These are phyloP conservation scores for Aspidiotus destructor DNA, from an alignment of 2,888 invertebrate species.

Conservation along the genomic window DNA sequence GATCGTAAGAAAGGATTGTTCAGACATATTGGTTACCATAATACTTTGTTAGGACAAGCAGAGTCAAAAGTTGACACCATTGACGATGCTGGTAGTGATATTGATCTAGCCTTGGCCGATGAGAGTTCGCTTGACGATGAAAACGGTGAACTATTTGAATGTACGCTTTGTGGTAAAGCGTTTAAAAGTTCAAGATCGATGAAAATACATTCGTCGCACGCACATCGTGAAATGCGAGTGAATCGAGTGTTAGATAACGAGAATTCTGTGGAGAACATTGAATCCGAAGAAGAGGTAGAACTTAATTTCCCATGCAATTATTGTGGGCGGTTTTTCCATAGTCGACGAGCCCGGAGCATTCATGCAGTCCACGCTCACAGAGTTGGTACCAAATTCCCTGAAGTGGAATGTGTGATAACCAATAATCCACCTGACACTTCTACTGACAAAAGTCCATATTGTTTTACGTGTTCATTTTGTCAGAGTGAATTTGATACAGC, in stretches of 20 bases:
- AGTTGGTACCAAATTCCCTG: background rate
- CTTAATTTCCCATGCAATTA: background rate
- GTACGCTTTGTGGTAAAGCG: background rate
- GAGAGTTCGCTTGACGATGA: background rate
- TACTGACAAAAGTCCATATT: no score
- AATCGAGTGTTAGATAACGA: no score
- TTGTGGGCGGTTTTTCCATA: background rate
- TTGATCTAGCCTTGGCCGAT: background rate
- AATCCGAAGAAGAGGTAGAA: no score
- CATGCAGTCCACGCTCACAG: background rate
- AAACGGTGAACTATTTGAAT: background rate
- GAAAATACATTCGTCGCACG: background rate
- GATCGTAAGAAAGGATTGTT: background rate
- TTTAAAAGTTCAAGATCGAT: background rate
- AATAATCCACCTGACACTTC: no score
- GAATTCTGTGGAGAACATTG: no score
- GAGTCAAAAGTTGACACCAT: background rate
- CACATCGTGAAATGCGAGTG: no score
- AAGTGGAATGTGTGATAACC: background rate
- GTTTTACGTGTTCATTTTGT: background rate
- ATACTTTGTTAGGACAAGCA: background rate
- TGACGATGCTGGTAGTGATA: background rate
- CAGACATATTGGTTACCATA: conserved; percentile 6
- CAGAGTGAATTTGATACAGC: background rate
- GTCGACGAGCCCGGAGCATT: background rate